These are phyloP conservation scores for Scartelaos histophorus DNA, from an alignment of 2,113 vertebrate genomes.

Conservation along the genomic window DNA sequence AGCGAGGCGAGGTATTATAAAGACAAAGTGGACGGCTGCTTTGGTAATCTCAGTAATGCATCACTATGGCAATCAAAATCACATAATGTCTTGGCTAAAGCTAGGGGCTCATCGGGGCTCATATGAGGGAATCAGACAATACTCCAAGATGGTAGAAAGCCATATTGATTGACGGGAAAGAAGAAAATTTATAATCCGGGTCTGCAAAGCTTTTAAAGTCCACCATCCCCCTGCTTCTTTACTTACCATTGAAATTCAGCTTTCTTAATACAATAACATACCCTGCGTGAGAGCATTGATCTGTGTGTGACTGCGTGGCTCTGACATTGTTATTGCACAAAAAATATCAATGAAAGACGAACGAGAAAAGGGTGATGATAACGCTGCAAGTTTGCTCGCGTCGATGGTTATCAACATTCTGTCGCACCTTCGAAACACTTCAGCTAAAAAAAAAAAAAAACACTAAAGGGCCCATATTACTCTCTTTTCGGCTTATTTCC, in stretches of 20 bases:
- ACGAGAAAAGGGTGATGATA: slow-evolving; percentile 12
- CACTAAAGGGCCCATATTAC: too few relatives aligned
- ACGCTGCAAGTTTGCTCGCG: slow-evolving; percentile 27
- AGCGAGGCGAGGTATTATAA: slow-evolving; percentile 18
- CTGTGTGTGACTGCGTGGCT: slow-evolving; percentile 9
- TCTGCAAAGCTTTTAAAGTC: slow-evolving; percentile 9
- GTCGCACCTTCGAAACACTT: too few relatives aligned
- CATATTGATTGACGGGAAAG: slow-evolving; percentile 52
- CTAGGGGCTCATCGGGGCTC: slow-evolving; percentile 33
- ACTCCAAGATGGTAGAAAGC: slow-evolving; percentile 39
- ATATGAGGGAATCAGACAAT: slow-evolving; percentile 58
- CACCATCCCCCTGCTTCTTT: slow-evolving; percentile 16
- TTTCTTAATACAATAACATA: slow-evolving; percentile 50
- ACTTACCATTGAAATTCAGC: slow-evolving; percentile 30
- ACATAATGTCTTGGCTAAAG: slow-evolving; percentile 33
- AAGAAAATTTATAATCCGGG: slow-evolving; percentile 47
- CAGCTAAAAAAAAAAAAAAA: too few relatives aligned
- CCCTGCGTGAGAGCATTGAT: slow-evolving; percentile 23
- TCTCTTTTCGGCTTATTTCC: too few relatives aligned
- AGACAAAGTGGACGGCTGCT: slow-evolving; percentile 15
- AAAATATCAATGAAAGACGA: slow-evolving; percentile 6
- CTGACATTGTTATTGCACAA: slow-evolving; percentile 10
- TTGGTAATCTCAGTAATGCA: slow-evolving; percentile 43
- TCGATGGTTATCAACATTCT: not conserved
- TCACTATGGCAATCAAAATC: slow-evolving; percentile 39